Conservation (phyloP, 2,797 vertebrate genomes). For the Cuniculus paca region DNA sequence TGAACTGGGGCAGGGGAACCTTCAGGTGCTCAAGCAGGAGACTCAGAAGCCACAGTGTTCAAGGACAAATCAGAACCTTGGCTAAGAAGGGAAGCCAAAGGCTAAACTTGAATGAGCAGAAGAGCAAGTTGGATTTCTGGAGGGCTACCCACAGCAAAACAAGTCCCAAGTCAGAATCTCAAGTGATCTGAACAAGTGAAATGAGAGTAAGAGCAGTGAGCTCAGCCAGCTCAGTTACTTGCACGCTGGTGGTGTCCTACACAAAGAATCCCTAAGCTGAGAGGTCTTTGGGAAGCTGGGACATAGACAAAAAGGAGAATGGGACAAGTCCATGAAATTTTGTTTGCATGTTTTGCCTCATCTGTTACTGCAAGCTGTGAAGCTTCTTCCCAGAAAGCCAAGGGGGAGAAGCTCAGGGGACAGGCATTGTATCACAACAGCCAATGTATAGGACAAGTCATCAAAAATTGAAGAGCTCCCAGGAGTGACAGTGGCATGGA, state of each 20-base stretch:
- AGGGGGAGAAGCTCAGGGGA: not conserved
- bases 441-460: not conserved
- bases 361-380: not conserved
- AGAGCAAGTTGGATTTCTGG: not conserved
- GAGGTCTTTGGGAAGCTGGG: not conserved
- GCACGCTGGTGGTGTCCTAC: not conserved
- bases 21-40: not conserved
- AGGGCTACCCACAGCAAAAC: not conserved
- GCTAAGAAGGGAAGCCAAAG: constrained; percentile 14
- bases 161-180: not conserved
- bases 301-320: not conserved
- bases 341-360: not conserved
- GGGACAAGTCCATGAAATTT: not conserved
- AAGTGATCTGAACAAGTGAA: not conserved
- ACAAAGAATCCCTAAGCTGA: not conserved
- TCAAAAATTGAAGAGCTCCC: not conserved
- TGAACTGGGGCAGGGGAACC: not conserved
- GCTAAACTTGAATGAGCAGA: not conserved
- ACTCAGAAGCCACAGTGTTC: not conserved
- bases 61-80: not conserved
- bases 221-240: not conserved
- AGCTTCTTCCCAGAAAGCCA: not conserved
- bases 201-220: not conserved
- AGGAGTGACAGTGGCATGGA: not conserved
- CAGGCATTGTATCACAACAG: not conserved